A percentile compares a stretch with the other conserved stretches of the same genome.
Conservation (phyloP, 2,797 vertebrate genomes). For the Malacoraja senta region DNA sequence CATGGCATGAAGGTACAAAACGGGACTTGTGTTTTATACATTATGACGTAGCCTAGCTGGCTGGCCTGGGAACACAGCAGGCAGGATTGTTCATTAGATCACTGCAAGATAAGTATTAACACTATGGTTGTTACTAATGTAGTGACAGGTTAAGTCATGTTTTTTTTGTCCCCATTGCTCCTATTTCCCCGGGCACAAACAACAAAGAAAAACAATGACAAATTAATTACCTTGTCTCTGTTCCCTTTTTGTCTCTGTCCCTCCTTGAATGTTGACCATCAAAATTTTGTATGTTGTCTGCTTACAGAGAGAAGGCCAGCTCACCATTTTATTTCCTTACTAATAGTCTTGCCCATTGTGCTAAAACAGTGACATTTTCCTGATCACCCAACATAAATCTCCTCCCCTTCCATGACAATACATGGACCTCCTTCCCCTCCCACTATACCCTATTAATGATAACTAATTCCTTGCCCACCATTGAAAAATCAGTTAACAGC, state of each 20-base stretch:
- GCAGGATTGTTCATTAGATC: not conserved
- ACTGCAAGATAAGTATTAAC: not conserved
- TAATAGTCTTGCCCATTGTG: too few species aligned
- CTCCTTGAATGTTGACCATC: too few species aligned
- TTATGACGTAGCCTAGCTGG: not conserved
- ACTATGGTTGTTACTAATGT: not conserved
- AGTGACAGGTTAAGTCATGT: not conserved
- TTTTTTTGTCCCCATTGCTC: not conserved
- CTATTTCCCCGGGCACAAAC: not conserved
- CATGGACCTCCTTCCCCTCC: not conserved
- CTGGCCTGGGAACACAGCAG: not conserved
- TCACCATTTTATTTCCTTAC: too few species aligned
- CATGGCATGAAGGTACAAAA: not conserved
- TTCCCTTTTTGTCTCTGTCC: not conserved
- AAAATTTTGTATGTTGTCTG: too few species aligned
- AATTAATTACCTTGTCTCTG: not conserved
- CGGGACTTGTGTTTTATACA: slow-evolving; percentile 12
- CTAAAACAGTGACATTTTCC: too few species aligned
- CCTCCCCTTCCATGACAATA: too few species aligned
- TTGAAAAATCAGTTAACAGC: too few species aligned
- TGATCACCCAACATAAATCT: not conserved
- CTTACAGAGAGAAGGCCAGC: too few species aligned
- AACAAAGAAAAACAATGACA: not conserved
- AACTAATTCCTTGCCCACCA: too few species aligned
- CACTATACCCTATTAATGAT: not conserved